Evolutionary conservation across 1,140 invertebrate species (phyloP).

Genomic region (Zaprionus camerounensis): DNA sequence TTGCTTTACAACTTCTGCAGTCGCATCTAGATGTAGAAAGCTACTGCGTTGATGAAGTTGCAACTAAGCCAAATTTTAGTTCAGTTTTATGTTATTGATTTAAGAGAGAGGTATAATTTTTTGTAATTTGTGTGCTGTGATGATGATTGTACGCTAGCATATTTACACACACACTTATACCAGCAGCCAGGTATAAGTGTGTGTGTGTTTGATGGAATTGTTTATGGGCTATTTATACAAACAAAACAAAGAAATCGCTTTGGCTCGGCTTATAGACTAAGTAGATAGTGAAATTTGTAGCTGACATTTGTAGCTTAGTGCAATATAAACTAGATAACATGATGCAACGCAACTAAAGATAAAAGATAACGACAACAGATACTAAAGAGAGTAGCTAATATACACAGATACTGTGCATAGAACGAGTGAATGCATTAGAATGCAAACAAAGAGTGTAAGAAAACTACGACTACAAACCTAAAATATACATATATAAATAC

Average conservation of each 20-base stretch:
- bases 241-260: conserved; percentile 46
- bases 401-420: conserved; percentile 67
- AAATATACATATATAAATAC: conserved; percentile 32
- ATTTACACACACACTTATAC: conserved; percentile 23
- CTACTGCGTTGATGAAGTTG: conserved; percentile 27
- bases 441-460: conserved; percentile 16
- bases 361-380: conserved; percentile 26
- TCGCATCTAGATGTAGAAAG: conserved; percentile 59
- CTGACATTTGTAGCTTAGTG: conserved; percentile 58
- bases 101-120: conserved; percentile 36
- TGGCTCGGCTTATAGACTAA: conserved; percentile 52
- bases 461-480: conserved; percentile 18
- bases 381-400: conserved; percentile 36
- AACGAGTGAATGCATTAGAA: conserved; percentile 39
- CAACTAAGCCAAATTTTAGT: conserved; percentile 76
- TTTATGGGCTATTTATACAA: conserved; percentile 63
- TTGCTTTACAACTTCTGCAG: conserved; percentile 88
- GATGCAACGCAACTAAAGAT: conserved; percentile 12
- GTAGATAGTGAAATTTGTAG: conserved; percentile 39
- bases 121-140: conserved; percentile 73
- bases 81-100: conserved; percentile 57
- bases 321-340: conserved; percentile 44
- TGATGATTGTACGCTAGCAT: conserved; percentile 53
- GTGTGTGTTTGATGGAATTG: conserved; percentile 33
- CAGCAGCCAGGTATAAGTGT: conserved; percentile 55